phyloP scores from a whole-genome alignment of 2,888 invertebrate species.

The Pachliopta kotzebuea region DNA sequence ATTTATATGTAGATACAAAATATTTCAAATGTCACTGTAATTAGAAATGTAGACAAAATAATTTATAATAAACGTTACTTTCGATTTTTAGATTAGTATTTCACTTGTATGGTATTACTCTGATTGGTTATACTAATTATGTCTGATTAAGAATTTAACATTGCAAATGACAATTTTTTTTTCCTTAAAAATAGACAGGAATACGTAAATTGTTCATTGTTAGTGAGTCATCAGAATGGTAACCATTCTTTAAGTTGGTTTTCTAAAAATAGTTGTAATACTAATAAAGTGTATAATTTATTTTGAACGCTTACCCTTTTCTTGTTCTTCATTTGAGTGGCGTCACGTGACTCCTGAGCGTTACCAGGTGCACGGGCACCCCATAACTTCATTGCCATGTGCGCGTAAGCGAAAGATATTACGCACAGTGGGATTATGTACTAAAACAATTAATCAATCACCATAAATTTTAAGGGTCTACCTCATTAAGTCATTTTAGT shows the following conservation, averaged over 20 bases:
- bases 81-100: neutral
- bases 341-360: conserved; percentile 88
- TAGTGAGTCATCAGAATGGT: too few relatives aligned
- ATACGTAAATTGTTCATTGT: too few relatives aligned
- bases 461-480: too few relatives aligned
- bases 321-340: conserved; percentile 89
- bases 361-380: conserved; percentile 89
- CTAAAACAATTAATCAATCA: conserved; percentile 51
- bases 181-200: too few relatives aligned
- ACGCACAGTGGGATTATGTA: conserved; percentile 91
- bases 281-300: neutral
- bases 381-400: conserved; percentile 91
- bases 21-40: neutral
- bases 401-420: conserved; percentile 89
- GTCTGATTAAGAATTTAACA: too few relatives aligned
- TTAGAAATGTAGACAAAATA: neutral
- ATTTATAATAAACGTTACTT: neutral
- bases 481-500: too few relatives aligned
- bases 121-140: too few relatives aligned
- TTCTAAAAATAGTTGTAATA: neutral
- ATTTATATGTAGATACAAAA: neutral
- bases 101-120: neutral
- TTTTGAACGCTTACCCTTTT: conserved; percentile 82
- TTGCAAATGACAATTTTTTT: too few relatives aligned
- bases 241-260: neutral